A percentile compares a stretch with the other conserved stretches of the same genome.
These are phyloP conservation scores for Cataglyphis rosenhaueri DNA, from an alignment of 2,888 invertebrate genomes.

Conservation along the genomic window DNA sequence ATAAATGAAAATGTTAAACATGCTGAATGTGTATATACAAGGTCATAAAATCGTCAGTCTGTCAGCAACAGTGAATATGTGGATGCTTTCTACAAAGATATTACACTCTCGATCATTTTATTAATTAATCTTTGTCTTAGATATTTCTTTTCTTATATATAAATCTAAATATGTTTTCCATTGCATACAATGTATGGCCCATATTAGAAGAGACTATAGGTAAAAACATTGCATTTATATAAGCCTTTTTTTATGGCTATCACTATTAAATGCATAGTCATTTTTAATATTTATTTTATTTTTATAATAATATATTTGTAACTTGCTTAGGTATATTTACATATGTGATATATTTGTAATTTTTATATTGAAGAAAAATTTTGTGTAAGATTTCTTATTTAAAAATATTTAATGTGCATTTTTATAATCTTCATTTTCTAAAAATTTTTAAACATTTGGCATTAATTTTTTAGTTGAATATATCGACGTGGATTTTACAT, in stretches of 20 bases:
- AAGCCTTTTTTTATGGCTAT: background rate
- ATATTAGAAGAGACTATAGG: constrained; percentile 78
- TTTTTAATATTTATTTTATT: constrained; percentile 27
- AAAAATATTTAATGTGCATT: background rate
- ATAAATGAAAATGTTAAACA: background rate
- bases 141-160: constrained; percentile 15
- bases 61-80: constrained; percentile 44
- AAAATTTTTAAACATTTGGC: constrained; percentile 28
- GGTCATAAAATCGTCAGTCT: background rate
- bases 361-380: background rate
- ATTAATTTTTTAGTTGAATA: constrained; percentile 89
- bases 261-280: background rate
- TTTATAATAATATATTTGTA: constrained; percentile 24
- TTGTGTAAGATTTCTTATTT: background rate
- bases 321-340: background rate
- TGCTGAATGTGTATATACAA: background rate
- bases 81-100: constrained; percentile 32
- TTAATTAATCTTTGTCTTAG: constrained; percentile 5
- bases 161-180: constrained; percentile 76
- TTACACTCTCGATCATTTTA: constrained; percentile 36
- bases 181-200: constrained; percentile 72
- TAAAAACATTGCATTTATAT: constrained; percentile 66
- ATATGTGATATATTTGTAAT: background rate
- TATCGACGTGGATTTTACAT: constrained; percentile 93
- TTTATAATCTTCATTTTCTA: background rate